These are phyloP conservation scores for Machimus rusticus DNA, from an alignment of 2,888 invertebrate genomes.

Conservation along the genomic window DNA sequence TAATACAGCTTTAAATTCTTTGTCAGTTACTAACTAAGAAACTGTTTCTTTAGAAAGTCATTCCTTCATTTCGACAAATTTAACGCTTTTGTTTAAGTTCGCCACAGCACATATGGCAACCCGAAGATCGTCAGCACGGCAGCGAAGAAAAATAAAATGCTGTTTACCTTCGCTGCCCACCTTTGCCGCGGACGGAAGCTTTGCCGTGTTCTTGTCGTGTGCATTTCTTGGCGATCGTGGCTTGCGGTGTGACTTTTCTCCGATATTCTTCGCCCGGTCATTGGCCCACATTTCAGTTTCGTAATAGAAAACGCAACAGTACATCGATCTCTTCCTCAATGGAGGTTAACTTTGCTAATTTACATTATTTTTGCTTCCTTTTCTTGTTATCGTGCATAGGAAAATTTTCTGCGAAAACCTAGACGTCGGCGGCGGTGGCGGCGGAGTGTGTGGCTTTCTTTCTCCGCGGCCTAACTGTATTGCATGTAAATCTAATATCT, in stretches of 20 bases:
- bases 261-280: slow-evolving; percentile 49
- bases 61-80: background rate
- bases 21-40: background rate
- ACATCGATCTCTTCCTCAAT: slow-evolving; percentile 52
- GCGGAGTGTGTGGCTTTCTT: background rate
- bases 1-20: background rate
- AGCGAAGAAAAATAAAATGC: background rate
- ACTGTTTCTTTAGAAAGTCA: background rate
- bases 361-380: slow-evolving; percentile 3
- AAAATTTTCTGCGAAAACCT: background rate
- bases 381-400: background rate
- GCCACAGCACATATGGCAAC: background rate
- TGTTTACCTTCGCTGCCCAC: slow-evolving; percentile 1
- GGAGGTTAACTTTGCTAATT: slow-evolving; percentile 49
- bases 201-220: background rate
- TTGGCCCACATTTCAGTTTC: slow-evolving; percentile 54
- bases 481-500: background rate
- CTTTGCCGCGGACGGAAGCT: background rate
- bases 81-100: background rate
- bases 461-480: background rate
- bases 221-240: background rate
- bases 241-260: slow-evolving; percentile 21
- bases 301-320: slow-evolving; percentile 55
- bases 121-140: background rate
- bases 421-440: background rate